These are phyloP conservation scores for Nematopogon swammerdamellus DNA, from an alignment of 2,888 invertebrate species.

Conservation along the genomic window DNA sequence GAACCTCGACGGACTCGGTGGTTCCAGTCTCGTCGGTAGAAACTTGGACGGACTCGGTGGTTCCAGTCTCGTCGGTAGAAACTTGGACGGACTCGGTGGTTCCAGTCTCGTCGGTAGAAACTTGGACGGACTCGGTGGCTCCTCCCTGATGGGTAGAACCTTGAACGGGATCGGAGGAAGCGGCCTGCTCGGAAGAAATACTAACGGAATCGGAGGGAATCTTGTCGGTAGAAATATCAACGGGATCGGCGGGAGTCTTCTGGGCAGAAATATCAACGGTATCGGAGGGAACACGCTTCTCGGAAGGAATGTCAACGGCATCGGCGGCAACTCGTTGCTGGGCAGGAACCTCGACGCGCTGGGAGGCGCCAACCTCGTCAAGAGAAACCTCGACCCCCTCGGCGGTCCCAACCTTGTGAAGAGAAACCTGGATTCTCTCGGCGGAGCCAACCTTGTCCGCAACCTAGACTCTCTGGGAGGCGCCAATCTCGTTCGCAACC, in stretches of 20 bases:
- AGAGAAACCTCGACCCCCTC: constrained; percentile 38
- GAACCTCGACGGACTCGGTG: constrained; percentile 15
- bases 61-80: constrained; percentile 12
- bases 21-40: constrained; percentile 21
- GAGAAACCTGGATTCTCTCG: constrained; percentile 37
- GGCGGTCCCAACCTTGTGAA: constrained; percentile 42
- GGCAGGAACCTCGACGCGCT: constrained; percentile 36
- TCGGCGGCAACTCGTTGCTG: constrained; percentile 14
- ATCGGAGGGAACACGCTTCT: constrained; percentile 16
- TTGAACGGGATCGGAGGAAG: not conserved
- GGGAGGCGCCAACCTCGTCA: constrained; percentile 39
- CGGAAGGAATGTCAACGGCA: constrained; percentile 6
- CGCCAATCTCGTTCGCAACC: constrained; percentile 19
- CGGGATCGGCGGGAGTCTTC: constrained; percentile 17
- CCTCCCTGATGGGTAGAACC: too few species aligned
- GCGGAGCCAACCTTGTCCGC: constrained; percentile 41
- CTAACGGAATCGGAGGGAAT: not conserved
- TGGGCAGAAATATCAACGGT: constrained; percentile 15
- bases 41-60: constrained; percentile 16
- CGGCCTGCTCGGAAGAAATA: constrained; percentile 10
- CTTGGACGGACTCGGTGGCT: constrained; percentile 17
- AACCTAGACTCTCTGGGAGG: constrained; percentile 43
- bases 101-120: constrained; percentile 10
- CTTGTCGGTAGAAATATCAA: constrained; percentile 12
- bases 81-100: constrained; percentile 9